A percentile compares a stretch with the other conserved stretches of the same genome.
These are phyloP conservation scores for Arctocebus calabarensis DNA, from an alignment of 2,797 vertebrate species.

Conservation along the genomic window DNA sequence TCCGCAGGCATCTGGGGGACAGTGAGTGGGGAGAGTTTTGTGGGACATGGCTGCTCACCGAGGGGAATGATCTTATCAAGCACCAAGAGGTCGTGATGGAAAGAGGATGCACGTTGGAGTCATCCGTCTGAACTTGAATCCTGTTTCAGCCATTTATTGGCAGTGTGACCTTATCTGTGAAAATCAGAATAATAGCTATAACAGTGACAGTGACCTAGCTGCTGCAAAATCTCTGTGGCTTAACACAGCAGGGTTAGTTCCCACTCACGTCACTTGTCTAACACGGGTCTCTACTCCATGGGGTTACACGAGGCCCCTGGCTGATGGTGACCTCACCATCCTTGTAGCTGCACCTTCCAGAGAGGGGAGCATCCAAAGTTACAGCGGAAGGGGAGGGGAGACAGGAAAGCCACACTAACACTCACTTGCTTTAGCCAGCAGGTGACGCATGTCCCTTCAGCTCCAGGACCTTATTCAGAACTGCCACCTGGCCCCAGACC, in stretches of 20 bases:
- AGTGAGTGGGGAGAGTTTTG: background rate
- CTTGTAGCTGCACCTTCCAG: background rate
- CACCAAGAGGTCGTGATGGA: background rate
- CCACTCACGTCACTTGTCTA: rapidly evolving
- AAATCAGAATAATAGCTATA: background rate
- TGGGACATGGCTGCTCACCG: background rate
- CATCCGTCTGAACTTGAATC: background rate
- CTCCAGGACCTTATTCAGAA: background rate
- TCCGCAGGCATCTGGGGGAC: background rate
- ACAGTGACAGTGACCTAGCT: background rate
- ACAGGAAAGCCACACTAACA: background rate
- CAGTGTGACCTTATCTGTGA: background rate
- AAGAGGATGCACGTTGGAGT: background rate
- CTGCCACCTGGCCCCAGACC: background rate
- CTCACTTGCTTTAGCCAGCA: background rate
- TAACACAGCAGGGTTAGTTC: rapidly evolving
- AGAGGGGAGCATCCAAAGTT: background rate
- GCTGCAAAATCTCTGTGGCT: background rate
- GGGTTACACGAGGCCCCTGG: background rate
- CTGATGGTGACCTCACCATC: background rate
- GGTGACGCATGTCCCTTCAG: background rate
- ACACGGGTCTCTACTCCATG: background rate
- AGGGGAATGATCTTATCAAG: background rate
- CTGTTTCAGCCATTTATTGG: background rate
- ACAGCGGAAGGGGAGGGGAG: background rate